Evolutionary conservation across 2,888 invertebrate species (phyloP), one percentile per base, ranked within the genome.

Genomic region (Teinopalpus imperialis): DNA sequence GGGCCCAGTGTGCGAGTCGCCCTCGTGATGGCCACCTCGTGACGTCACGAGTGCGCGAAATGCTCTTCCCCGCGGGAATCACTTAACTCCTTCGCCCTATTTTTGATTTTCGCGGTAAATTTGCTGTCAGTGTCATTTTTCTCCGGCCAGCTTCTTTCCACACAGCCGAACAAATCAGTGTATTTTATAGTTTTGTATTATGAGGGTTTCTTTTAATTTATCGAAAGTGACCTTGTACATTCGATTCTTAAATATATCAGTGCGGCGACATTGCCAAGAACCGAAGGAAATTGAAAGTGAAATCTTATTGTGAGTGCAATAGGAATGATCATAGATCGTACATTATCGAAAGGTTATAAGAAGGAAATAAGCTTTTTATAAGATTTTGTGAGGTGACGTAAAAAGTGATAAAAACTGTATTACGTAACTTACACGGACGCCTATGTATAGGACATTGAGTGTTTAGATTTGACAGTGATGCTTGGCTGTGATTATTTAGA

Each of bases 51-150:
- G 50, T 49, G 48, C 54, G 45, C 57, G 66, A 66, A 66, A 82
- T 81, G 81, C 50, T 48, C 48, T 70, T 64, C 57, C 61, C 66
- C 63, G 63, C 66, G 60, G 80, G 75, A 54, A 71, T 80, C 43
- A 69, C 73, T 49, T 68, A 59, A 56, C 36, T 24, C 34, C 39
- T 26, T 44, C 43, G 49, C 48, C 53, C 44, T 52, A 26, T 50
- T 45, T 30, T 37, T 27, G 20, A 32, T 27, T 34, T 47, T 43
- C 48, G 41, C 50, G 53, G 51, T 40, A 39, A 37, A 35, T 48
- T 45, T 24, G 18, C 27, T 29, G 29, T 42, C 55, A 54, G 42
- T 43, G 42, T 51, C 54, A 50, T 16, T 34, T 30, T 14, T 27
- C 12, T 34, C 21, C n/a, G 9, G 42, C 43, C 53, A 47, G 53